A percentile compares a stretch with the other conserved stretches of the same genome.
These are phyloP conservation scores for Scaptomyza montana DNA, from an alignment of 1,140 invertebrate genomes.

Conservation along the genomic window DNA sequence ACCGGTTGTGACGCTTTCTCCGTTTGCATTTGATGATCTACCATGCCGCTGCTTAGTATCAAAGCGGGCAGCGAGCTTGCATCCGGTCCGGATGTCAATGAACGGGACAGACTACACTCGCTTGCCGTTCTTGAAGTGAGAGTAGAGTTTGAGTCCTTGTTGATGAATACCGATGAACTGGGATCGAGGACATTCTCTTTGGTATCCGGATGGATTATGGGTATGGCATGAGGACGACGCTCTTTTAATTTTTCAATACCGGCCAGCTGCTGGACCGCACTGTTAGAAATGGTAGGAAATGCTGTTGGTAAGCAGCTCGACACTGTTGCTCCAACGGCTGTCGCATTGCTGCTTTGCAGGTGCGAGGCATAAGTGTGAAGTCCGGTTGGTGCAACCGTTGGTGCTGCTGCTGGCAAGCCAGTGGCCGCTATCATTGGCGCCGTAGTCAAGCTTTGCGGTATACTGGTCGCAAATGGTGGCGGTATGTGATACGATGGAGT, in stretches of 20 bases:
- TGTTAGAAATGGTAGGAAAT: slow-evolving; percentile 42
- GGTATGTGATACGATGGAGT: slow-evolving; percentile 43
- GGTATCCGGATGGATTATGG: slow-evolving; percentile 77
- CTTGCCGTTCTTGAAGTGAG: slow-evolving; percentile 44
- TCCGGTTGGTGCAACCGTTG: slow-evolving; percentile 24
- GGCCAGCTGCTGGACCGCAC: slow-evolving; percentile 22
- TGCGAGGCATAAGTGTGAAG: slow-evolving; percentile 50
- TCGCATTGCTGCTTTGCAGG: slow-evolving; percentile 47
- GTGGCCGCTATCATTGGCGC: slow-evolving; percentile 41
- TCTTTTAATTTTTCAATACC: slow-evolving; percentile 47
- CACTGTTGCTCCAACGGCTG: slow-evolving; percentile 25
- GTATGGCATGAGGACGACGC: slow-evolving; percentile 68
- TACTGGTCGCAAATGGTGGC: slow-evolving; percentile 28
- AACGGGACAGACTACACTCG: slow-evolving; percentile 35
- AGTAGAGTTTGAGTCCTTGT: slow-evolving; percentile 54
- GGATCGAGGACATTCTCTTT: slow-evolving; percentile 68
- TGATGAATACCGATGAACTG: slow-evolving; percentile 59
- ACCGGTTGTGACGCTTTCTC: slow-evolving; percentile 15
- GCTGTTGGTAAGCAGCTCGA: slow-evolving; percentile 17
- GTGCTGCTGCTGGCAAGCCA: slow-evolving; percentile 16
- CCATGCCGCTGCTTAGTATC: slow-evolving; percentile 27
- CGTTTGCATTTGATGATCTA: slow-evolving; percentile 71
- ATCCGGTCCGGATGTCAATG: slow-evolving; percentile 28
- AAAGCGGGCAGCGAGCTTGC: slow-evolving; percentile 28
- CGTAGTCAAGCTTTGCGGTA: slow-evolving; percentile 35